Base-by-base conservation (phyloP, 2,888 invertebrate species). In the Oasisia sp. region DNA sequence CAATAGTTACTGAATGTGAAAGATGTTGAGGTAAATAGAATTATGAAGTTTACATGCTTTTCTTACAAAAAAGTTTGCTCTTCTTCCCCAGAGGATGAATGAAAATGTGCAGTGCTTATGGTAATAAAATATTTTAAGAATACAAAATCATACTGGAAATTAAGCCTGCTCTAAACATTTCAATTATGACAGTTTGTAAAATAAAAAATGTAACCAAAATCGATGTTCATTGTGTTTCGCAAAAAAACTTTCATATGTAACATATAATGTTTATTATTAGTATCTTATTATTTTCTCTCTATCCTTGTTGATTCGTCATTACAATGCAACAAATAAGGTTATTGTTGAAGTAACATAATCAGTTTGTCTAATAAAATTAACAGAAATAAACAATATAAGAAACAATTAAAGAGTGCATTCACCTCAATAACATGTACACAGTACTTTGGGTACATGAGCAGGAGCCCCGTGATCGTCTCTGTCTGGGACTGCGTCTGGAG, bases 391-490 rank as follows among this genome's bases (percentile, higher is more conserved):
- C 3, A 19, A 74, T 7, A n/a, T 19, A 74, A 74, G 74, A 5
- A 74, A 74, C 74, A 74, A 74, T 27, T 27, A 74, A 56, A 74
- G 19, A 74, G 74, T 74, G 27, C 7, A 74, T 27, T 74, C 74
- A 96, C 96, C 95, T 96, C 96, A 14, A 96, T 92, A 14, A 96
- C 95, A 94, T 96, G 96, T 9, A 95, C 95, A 92, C 95, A 94
- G 92, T 96, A 95, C 93, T 95, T 95, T 74, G 95, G 94, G 93
- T 95, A 96, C 45, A 96, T 95, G 38, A 96, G 95, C 92, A 96
- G 94, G 12, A 96, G 94, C 5, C 96, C 96, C 32, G 95, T 95
- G 44, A 95, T 94, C 5, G 94, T 94, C 91, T 96, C 96, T 92
- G 94, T 94, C 93, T 95, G 95, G 90, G 94, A 94, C 89, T 94